These are phyloP conservation scores for Agrilus biguttatus DNA, from an alignment of 2,888 invertebrate species.

Conservation along the genomic window DNA sequence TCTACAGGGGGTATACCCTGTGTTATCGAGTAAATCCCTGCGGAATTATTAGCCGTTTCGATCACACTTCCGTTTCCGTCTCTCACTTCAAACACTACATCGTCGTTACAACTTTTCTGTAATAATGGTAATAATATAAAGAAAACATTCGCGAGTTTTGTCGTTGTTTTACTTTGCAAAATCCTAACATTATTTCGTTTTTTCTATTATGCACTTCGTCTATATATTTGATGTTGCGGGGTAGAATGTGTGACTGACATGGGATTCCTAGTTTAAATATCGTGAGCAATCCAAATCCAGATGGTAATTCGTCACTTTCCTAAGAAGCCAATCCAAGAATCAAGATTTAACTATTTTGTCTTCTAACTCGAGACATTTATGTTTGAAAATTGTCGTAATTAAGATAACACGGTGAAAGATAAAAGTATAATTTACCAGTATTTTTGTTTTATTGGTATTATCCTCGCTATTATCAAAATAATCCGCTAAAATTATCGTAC, in stretches of 20 bases:
- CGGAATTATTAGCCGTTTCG: constrained; percentile 45
- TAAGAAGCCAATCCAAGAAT: too few relatives aligned
- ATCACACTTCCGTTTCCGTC: constrained; percentile 37
- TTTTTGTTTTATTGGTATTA: background rate
- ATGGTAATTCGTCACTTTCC: too few relatives aligned
- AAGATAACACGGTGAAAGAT: too few relatives aligned
- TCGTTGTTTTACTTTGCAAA: constrained; percentile 33
- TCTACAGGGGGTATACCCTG: constrained; percentile 34
- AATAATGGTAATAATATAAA: background rate
- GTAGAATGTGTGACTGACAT: constrained; percentile 40
- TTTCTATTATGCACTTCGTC: constrained; percentile 28
- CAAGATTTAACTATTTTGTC: too few relatives aligned
- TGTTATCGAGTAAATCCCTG: constrained; percentile 39
- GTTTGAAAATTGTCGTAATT: too few relatives aligned
- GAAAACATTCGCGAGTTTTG: background rate
- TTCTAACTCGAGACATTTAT: too few relatives aligned
- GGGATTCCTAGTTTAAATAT: constrained; percentile 41
- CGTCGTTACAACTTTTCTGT: constrained; percentile 25
- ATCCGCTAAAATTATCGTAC: constrained; percentile 28
- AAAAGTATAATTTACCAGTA: too few relatives aligned
- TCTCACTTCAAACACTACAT: constrained; percentile 35
- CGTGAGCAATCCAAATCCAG: constrained; percentile 22
- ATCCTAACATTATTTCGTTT: constrained; percentile 40
- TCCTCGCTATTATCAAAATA: constrained; percentile 1
- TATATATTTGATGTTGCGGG: constrained; percentile 28